Evolutionary conservation across 2,113 vertebrate genomes (phyloP).

Genomic region (Anhinga anhinga): DNA sequence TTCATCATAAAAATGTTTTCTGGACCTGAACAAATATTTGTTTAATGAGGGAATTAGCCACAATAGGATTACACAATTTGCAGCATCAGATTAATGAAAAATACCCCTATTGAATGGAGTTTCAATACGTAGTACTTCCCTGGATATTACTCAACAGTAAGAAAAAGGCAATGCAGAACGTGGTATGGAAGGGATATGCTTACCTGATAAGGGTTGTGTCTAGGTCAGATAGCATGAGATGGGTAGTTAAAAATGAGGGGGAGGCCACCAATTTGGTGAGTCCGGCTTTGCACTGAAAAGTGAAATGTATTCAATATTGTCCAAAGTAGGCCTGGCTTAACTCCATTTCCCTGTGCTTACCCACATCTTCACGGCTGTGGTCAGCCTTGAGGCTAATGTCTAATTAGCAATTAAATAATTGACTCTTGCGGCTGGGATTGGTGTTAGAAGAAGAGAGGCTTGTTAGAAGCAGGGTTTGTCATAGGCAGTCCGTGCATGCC

Average conservation of each 20-base stretch:
- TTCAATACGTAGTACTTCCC: not conserved
- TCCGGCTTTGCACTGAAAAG: not conserved
- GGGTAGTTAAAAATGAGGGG: not conserved
- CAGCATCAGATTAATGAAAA: not conserved
- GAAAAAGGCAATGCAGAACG: not conserved
- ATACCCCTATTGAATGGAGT: not conserved
- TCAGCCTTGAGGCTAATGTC: not conserved
- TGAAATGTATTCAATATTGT: not conserved
- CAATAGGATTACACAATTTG: not conserved
- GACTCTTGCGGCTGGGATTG: not conserved
- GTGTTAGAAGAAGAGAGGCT: not conserved
- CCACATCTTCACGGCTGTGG: not conserved
- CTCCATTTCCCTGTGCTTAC: not conserved
- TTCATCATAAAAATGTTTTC: not conserved
- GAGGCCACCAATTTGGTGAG: not conserved
- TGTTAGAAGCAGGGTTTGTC: not conserved
- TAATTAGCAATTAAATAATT: not conserved
- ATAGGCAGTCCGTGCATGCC: rapidly evolving
- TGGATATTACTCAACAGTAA: not conserved
- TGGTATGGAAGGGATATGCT: not conserved
- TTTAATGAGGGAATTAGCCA: not conserved
- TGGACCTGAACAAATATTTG: not conserved
- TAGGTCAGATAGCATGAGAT: not conserved
- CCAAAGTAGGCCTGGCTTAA: not conserved
- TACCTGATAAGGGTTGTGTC: not conserved